phyloP scores from a whole-genome alignment of 2,888 invertebrate species.

The Steromphala cineraria region DNA sequence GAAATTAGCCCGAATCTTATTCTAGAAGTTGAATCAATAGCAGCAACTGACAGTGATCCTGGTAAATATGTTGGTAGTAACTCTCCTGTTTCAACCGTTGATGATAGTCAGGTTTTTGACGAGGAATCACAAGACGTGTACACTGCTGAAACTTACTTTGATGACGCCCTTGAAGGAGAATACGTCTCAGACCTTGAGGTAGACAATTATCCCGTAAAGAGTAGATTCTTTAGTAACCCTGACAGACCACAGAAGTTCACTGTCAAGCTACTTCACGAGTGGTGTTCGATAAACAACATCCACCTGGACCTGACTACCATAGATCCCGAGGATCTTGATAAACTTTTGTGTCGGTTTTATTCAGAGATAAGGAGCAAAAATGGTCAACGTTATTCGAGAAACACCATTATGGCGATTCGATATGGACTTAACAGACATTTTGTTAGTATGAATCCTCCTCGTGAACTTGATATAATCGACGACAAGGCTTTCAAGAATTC shows the following conservation, averaged over 20 bases:
- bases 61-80: not conserved
- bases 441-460: not conserved
- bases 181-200: not conserved
- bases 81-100: not conserved
- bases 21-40: not conserved
- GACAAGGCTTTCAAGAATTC: not conserved
- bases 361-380: not conserved
- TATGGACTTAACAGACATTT: conserved; percentile 13
- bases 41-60: not conserved
- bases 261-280: not conserved
- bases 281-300: conserved; percentile 1
- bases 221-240: not conserved
- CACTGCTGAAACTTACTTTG: not conserved
- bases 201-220: not conserved
- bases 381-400: conserved; percentile 5
- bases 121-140: not conserved
- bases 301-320: not conserved
- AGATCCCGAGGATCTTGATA: not conserved
- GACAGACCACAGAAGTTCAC: conserved; percentile 4
- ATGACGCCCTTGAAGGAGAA: not conserved
- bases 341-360: conserved; percentile 7
- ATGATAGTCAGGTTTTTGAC: not conserved
- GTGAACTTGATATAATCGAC: conserved; percentile 18
- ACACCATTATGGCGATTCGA: not conserved
- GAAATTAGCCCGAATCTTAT: not conserved